phyloP scores from a whole-genome alignment of 2,113 vertebrate species.

The Malurus melanocephalus region DNA sequence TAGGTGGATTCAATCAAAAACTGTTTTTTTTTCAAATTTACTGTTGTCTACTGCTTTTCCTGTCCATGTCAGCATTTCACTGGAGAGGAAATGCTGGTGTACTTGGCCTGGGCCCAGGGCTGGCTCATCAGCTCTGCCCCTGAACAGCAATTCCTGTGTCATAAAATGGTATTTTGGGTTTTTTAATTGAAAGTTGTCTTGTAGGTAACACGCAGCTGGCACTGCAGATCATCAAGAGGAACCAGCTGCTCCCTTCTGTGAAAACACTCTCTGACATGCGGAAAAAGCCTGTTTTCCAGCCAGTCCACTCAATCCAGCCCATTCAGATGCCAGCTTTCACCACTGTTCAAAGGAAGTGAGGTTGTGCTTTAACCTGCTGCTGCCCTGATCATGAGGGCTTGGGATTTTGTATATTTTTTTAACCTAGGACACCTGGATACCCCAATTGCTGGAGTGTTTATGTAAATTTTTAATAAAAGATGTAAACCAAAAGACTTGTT shows the following conservation, averaged over 20 bases:
- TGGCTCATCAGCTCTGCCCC: not conserved
- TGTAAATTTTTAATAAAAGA: constrained; percentile 63
- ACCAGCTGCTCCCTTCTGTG: constrained; percentile 88
- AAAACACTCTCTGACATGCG: constrained; percentile 82
- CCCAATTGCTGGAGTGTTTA: constrained; percentile 45
- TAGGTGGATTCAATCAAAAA: not conserved
- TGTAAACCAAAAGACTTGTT: not conserved
- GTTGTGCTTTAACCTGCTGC: not conserved
- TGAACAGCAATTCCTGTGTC: rapidly evolving
- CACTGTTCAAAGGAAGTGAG: constrained; percentile 91
- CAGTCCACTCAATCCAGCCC: constrained; percentile 81
- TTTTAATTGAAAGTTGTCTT: not conserved
- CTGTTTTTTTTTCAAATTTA: not conserved
- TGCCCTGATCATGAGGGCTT: not conserved
- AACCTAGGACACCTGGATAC: constrained; percentile 49
- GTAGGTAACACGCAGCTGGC: constrained; percentile 95
- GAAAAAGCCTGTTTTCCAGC: constrained; percentile 83
- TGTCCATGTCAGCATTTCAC: rapidly evolving
- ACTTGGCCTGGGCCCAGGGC: not conserved
- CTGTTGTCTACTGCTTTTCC: not conserved
- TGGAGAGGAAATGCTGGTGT: rapidly evolving
- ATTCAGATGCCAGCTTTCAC: constrained; percentile 89
- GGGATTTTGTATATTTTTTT: constrained; percentile 57
- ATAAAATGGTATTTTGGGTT: not conserved
- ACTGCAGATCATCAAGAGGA: constrained; percentile 98